These are phyloP conservation scores for Temnothorax unifasciatus DNA, from an alignment of 2,888 invertebrate genomes.

Conservation along the genomic window DNA sequence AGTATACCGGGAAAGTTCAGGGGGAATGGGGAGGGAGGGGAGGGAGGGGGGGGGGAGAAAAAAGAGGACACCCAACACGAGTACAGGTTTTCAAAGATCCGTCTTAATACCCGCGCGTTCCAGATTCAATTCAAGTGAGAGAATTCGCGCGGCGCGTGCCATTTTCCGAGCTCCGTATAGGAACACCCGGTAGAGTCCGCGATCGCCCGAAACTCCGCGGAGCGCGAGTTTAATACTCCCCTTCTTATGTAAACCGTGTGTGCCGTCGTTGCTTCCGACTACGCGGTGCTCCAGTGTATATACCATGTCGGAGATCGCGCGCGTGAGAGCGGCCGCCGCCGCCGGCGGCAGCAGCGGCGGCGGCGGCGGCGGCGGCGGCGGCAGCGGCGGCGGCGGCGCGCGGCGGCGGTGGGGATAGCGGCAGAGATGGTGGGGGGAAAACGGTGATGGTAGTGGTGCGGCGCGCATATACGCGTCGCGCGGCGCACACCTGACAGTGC, in stretches of 20 bases:
- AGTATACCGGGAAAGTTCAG: background rate
- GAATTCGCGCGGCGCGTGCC: background rate
- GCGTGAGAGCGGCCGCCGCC: constrained; percentile 36
- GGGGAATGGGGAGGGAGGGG: too few species aligned
- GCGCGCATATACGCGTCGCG: constrained; percentile 52
- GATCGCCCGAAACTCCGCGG: constrained; percentile 33
- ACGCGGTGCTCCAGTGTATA: constrained; percentile 62
- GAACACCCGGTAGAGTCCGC: background rate
- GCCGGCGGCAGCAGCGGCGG: background rate
- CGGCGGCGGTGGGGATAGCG: background rate
- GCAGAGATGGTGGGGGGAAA: background rate
- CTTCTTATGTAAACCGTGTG: constrained; percentile 78
- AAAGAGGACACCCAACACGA: background rate
- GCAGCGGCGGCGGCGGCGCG: background rate
- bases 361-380: background rate
- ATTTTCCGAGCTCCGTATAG: background rate
- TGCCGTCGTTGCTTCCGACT: constrained; percentile 72
- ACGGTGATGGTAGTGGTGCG: constrained; percentile 20
- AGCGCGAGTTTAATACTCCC: constrained; percentile 62
- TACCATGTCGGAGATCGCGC: constrained; percentile 27
- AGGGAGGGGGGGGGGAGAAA: background rate
- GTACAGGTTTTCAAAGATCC: background rate
- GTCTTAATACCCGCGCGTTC: background rate
- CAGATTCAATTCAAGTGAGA: background rate
- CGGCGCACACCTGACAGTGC: constrained; percentile 70